Evolutionary conservation across 2,888 invertebrate species (phyloP).

Genomic region (Nomada ruficornis): DNA sequence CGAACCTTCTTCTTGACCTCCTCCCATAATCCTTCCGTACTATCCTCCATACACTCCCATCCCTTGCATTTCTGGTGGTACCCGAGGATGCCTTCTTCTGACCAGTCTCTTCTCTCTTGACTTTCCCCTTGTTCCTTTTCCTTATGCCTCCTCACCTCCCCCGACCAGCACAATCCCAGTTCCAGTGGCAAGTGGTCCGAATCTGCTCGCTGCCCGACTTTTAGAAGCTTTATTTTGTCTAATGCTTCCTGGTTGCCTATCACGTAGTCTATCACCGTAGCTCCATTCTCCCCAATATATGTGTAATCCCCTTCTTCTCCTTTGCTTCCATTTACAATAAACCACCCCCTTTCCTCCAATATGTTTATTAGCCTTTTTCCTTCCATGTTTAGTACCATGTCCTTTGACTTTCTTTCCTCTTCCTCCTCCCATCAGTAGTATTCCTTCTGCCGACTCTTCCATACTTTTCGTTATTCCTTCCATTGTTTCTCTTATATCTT

Average conservation of each 20-base stretch:
- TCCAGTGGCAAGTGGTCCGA: conserved; percentile 42
- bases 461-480: not conserved
- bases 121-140: not conserved
- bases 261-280: no score
- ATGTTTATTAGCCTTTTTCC: no score
- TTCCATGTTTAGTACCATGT: no score
- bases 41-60: no score
- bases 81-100: not conserved
- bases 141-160: not conserved
- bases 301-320: no score
- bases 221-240: conserved; percentile 9
- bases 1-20: not conserved
- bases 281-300: no score
- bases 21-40: not conserved
- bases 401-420: no score
- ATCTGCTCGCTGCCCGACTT: conserved; percentile 20
- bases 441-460: not conserved
- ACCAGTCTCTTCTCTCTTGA: not conserved
- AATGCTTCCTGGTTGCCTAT: no score
- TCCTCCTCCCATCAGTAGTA: no score
- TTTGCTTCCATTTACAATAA: no score
- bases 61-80: no score
- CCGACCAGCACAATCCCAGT: not conserved
- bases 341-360: no score
- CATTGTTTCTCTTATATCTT: not conserved